These are phyloP conservation scores for Pangasius larnaudii DNA, from an alignment of 2,797 vertebrate species.

Conservation along the genomic window DNA sequence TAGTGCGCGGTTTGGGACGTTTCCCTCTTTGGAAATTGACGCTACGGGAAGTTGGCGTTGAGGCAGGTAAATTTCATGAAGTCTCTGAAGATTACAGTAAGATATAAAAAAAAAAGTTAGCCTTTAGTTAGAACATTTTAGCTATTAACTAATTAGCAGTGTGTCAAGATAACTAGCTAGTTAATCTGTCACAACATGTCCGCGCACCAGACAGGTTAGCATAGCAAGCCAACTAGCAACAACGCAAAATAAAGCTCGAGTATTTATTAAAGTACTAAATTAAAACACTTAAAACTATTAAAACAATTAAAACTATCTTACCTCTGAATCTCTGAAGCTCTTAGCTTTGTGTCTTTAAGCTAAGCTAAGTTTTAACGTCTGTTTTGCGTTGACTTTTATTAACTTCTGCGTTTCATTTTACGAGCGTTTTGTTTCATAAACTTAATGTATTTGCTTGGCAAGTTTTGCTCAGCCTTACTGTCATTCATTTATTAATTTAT, in stretches of 20 bases:
- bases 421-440: background rate
- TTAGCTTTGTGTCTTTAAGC: background rate
- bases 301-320: background rate
- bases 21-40: background rate
- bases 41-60: constrained; percentile 7
- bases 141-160: background rate
- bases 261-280: background rate
- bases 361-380: too few species aligned
- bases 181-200: background rate
- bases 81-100: background rate
- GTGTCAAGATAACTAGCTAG: background rate
- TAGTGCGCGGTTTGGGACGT: background rate
- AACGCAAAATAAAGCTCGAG: too few species aligned
- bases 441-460: background rate
- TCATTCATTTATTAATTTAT: background rate
- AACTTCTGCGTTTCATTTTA: background rate
- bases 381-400: background rate
- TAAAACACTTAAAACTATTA: background rate
- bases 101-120: background rate
- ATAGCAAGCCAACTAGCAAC: background rate
- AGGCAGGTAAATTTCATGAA: background rate
- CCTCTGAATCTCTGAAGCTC: too few species aligned
- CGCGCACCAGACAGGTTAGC: background rate
- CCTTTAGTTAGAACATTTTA: background rate
- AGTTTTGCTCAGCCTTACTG: background rate